phyloP scores from a whole-genome alignment of 2,113 vertebrate species.

The Neolamprologus ventralis region DNA sequence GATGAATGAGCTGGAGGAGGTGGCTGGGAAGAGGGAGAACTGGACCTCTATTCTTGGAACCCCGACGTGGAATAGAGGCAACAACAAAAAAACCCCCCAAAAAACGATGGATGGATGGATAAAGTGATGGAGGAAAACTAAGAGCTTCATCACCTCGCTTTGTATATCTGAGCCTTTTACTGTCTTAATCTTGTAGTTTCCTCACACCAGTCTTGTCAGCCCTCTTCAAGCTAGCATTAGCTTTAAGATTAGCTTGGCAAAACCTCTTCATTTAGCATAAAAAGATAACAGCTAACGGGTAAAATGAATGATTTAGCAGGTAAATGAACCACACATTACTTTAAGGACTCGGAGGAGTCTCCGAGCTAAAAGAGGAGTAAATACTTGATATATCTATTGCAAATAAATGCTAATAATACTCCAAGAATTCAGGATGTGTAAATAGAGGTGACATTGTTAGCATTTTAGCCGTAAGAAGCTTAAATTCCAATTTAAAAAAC shows the following conservation, averaged over 20 bases:
- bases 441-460: not conserved
- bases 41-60: not conserved
- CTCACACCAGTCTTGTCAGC: not conserved
- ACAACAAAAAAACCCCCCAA: not conserved
- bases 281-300: not conserved
- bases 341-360: not conserved
- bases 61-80: fast-evolving
- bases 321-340: fast-evolving
- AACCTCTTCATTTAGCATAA: not conserved
- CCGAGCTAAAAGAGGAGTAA: not conserved
- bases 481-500: not conserved
- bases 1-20: not conserved
- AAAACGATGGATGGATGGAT: not conserved
- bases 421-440: not conserved
- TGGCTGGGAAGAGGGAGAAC: not conserved
- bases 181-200: not conserved
- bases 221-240: not conserved
- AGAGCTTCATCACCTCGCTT: not conserved
- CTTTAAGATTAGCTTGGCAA: not conserved
- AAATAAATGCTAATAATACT: not conserved
- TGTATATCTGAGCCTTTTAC: not conserved
- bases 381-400: not conserved
- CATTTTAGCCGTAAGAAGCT: not conserved
- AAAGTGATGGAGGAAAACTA: not conserved
- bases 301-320: not conserved